Evolutionary conservation across 2,113 vertebrate genomes (phyloP).

Genomic region (Blennius ocellaris): DNA sequence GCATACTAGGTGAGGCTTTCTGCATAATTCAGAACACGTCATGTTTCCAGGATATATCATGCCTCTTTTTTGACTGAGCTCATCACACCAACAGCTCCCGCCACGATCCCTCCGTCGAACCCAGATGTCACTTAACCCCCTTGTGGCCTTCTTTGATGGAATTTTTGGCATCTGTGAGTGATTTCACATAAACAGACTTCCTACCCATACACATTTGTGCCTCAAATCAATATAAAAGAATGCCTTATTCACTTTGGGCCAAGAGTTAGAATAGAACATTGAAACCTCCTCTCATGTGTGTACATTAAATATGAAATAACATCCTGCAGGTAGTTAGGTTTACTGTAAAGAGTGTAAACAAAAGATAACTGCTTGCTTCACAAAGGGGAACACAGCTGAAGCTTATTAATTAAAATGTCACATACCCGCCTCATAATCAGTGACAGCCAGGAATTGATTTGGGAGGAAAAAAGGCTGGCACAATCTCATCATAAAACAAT

Average conservation of each 20-base stretch:
- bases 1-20: slow-evolving; percentile 38
- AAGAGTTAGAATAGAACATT: background rate
- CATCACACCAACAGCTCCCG: slow-evolving; percentile 30
- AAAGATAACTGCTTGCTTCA: background rate
- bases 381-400: background rate
- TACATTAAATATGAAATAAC: background rate
- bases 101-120: slow-evolving; percentile 8
- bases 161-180: slow-evolving; percentile 3
- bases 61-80: background rate
- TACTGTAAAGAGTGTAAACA: background rate
- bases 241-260: background rate
- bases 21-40: slow-evolving; percentile 40
- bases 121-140: slow-evolving; percentile 44
- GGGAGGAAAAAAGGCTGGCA: background rate
- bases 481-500: background rate
- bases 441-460: background rate
- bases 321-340: background rate
- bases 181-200: background rate
- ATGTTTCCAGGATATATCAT: slow-evolving; percentile 26
- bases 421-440: background rate
- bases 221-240: slow-evolving; percentile 2
- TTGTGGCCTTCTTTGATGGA: background rate
- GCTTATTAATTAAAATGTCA: slow-evolving; percentile 14
- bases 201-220: background rate
- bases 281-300: background rate